Base-by-base conservation (phyloP, 2,888 invertebrate species). In the Zele albiditarsus region DNA sequence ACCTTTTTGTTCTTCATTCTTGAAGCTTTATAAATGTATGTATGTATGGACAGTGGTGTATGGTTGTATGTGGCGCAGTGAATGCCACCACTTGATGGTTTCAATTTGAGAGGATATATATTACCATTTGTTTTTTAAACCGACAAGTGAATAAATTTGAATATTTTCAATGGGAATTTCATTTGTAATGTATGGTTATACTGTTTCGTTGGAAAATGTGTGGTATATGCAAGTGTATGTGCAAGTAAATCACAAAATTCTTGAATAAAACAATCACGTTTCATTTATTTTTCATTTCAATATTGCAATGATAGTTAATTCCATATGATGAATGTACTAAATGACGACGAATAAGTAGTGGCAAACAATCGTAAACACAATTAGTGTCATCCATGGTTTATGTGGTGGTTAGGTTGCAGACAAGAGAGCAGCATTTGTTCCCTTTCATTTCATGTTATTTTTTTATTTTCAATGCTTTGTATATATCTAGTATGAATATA, bases 361-460 rank as follows among this genome's bases (percentile, higher is more conserved):
- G 79, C 75, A 78, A 79, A 73, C 80, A 82, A 81, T 85, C 85
- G 85, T 86, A 86, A 86, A 86, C 80, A 85, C 82, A 86, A 86
- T 86, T 85, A 86, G 83, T 80, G 86, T 85, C 85, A 80, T 75
- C 71, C 74, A 73, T 74, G 76, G 78, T 78, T 80, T 78, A 73
- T 65, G 77, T 75, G 71, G 25, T 6, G 57, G 25, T 38, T 38
- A 8, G 67, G 73, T 72, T 33, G 33, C 20, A 58, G 12, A 33
- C 23, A 38, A n/a, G 12, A 58, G 16, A 53, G 5, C 6, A 20
- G 20, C 8, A 53, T 20, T 53, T 5, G 3, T 46, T 53, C 8
- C 8, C 6, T 53, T n/a, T 20, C 25, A 49, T 60, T 38, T 23
- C 33, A 42, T 27, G 38, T 46, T 27, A 3, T 70, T 33, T n/a